Conservation (phyloP, 2,797 vertebrate species). For the Numenius phaeopus region DNA sequence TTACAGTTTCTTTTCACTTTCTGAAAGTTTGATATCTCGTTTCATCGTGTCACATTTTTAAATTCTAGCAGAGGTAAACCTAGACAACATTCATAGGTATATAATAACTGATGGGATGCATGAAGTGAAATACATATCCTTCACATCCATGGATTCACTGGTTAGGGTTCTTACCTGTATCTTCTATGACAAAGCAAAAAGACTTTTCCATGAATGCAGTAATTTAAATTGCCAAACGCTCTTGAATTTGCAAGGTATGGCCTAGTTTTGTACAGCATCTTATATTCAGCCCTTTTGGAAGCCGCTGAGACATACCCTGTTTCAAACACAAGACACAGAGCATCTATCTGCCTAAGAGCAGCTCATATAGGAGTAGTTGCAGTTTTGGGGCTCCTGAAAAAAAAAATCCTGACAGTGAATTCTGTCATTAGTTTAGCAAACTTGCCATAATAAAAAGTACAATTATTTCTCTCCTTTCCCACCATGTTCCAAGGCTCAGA, state of each 20-base stretch:
- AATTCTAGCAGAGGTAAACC: neutral
- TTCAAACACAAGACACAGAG: neutral
- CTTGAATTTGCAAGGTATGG: neutral
- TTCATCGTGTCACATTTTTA: neutral
- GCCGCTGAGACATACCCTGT: neutral
- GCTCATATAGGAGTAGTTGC: neutral
- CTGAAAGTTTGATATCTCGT: neutral
- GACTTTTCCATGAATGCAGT: neutral
- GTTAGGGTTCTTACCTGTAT: neutral
- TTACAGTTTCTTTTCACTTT: neutral
- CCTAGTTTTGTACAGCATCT: neutral
- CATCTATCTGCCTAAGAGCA: neutral
- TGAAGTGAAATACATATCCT: neutral
- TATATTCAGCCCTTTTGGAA: neutral
- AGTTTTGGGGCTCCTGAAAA: neutral
- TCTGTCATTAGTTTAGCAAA: conserved; percentile 4
- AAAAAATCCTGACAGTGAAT: neutral
- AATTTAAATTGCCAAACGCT: neutral
- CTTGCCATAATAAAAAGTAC: neutral
- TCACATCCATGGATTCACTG: neutral
- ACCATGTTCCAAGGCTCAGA: neutral
- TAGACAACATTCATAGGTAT: neutral
- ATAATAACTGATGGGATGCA: neutral
- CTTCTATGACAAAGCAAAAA: neutral
- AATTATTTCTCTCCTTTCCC: neutral